Conservation (phyloP, 2,888 invertebrate genomes). For the Panzeria rudis region DNA sequence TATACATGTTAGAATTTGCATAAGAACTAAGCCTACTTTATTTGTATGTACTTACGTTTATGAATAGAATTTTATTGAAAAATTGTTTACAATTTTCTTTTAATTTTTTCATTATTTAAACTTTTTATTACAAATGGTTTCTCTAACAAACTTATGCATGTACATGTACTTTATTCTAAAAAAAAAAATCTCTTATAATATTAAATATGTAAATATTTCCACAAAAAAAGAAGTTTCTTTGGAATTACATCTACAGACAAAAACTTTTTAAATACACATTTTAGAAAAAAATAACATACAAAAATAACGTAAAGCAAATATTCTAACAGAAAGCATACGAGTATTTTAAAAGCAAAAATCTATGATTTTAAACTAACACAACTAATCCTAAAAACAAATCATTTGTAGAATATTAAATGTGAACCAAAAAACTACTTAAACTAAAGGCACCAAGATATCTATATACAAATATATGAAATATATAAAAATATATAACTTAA, state of each 20-base stretch:
- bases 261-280: constrained; percentile 12
- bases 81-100: constrained; percentile 1
- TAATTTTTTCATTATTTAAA: not conserved
- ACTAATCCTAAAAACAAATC: constrained; percentile 29
- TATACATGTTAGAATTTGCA: not conserved
- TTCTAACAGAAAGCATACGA: constrained; percentile 32
- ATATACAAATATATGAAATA: constrained; percentile 49
- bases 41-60: not conserved
- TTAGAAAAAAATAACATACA: not conserved
- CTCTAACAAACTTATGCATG: constrained; percentile 9
- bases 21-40: not conserved
- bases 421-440: constrained; percentile 40
- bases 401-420: constrained; percentile 33
- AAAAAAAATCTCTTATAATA: not conserved
- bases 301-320: constrained; percentile 42
- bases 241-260: not conserved
- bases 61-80: not conserved
- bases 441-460: constrained; percentile 61
- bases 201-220: constrained; percentile 48
- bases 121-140: constrained; percentile 58
- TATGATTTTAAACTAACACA: constrained; percentile 27
- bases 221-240: constrained; percentile 11
- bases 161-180: constrained; percentile 2
- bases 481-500: constrained; percentile 11
- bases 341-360: not conserved